These are phyloP conservation scores for Pagrus major DNA, from an alignment of 2,113 vertebrate species.

Conservation along the genomic window DNA sequence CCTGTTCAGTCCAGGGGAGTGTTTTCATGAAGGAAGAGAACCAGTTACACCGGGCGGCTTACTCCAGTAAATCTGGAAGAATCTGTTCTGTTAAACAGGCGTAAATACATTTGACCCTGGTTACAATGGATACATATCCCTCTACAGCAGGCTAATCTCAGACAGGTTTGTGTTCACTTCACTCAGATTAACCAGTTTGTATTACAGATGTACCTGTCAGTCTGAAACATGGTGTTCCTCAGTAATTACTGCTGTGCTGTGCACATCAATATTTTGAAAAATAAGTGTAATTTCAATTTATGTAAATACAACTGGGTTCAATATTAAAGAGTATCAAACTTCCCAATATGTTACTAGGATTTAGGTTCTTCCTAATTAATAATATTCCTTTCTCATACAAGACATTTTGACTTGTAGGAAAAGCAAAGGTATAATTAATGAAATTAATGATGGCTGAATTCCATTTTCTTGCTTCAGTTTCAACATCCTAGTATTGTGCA, in stretches of 20 bases:
- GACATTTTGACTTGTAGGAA: too few relatives aligned
- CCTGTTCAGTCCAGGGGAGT: slow-evolving; percentile 21
- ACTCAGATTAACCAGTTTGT: slow-evolving; percentile 11
- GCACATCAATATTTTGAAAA: neutral
- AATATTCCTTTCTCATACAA: too few relatives aligned
- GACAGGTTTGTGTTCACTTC: neutral
- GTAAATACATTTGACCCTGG: neutral
- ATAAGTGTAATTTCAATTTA: neutral
- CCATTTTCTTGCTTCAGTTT: too few relatives aligned
- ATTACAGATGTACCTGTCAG: neutral
- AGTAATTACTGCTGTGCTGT: neutral
- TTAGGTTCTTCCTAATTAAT: too few relatives aligned
- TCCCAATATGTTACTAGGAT: too few relatives aligned
- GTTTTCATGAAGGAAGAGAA: slow-evolving; percentile 20
- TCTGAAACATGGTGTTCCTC: neutral
- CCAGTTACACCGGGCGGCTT: neutral
- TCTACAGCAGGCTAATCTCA: neutral
- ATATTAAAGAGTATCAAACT: too few relatives aligned
- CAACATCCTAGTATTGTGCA: too few relatives aligned
- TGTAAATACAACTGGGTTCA: too few relatives aligned
- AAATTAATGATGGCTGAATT: too few relatives aligned
- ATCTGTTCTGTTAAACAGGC: neutral
- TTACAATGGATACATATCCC: neutral
- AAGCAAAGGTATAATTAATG: too few relatives aligned
- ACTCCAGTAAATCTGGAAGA: slow-evolving; percentile 16